Evolutionary conservation across 2,797 vertebrate genomes (phyloP), one percentile per base, ranked within the genome.

Genomic region (Arremon aurantiirostris): DNA sequence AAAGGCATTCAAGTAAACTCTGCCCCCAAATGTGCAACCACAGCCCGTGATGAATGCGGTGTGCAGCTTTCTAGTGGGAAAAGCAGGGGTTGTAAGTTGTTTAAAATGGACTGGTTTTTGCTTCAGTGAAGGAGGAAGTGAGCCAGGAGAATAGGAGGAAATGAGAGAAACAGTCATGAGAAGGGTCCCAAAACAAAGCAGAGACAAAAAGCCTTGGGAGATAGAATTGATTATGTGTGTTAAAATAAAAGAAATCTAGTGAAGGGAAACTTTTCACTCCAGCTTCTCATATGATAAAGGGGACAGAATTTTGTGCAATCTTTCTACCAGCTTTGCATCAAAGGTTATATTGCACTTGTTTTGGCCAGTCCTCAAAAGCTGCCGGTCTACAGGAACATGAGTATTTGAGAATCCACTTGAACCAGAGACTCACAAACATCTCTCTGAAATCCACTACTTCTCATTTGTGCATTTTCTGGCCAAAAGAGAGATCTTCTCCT

Each of bases 81-180:
- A 82, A 72, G 13, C 32, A 76, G 30, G 22, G 28, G 2, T 17
- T 72, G 39, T 16, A 71, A 20, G 27, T 75, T 90, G 11, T 76
- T 88, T 86, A 57, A 77, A 76, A 60, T 9, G 37, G 52, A 30
- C 20, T 66, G 76, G 11, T 4, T 86, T 91, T 92, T 88, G 32
- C 63, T 91, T 79, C 61, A 52, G 23, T 66, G 63, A 65, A 88
- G 73, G 65, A 83, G 50, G 91, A 93, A 88, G 32, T 5, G 1
- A 73, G 39, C 21, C 50, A 57, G 18, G 21, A 90, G 44, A 84
- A 80, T 6, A 60, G 56, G 37, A 82, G 44, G 75, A 90, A 95
- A 94, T 91, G 75, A 87, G 60, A 93, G 64, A 94, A 94, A 93
- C 52, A 80, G 68, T 78, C 30, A 4, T 49, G 34, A 63, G 44